These are phyloP conservation scores for Dicentrarchus labrax DNA, from an alignment of 2,113 vertebrate species.

Conservation along the genomic window DNA sequence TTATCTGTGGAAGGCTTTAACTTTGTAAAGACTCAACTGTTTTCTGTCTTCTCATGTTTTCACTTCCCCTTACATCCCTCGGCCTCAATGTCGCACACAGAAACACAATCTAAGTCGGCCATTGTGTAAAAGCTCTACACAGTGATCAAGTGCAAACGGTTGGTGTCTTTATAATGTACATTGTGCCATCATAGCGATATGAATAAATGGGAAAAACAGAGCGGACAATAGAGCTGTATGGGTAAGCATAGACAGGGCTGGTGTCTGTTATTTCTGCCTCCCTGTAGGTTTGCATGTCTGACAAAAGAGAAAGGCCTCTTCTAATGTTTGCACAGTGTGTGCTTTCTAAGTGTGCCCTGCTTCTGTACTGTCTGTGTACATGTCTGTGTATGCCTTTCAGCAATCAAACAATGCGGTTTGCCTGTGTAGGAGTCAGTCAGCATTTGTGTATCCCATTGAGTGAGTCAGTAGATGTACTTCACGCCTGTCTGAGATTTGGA, in stretches of 20 bases:
- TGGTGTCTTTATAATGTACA: constrained; percentile 42
- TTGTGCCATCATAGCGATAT: constrained; percentile 36
- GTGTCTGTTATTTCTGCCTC: constrained; percentile 63
- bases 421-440: constrained; percentile 45
- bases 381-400: constrained; percentile 53
- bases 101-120: constrained; percentile 15
- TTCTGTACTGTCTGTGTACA: constrained; percentile 61
- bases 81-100: constrained; percentile 18
- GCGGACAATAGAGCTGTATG: constrained; percentile 51
- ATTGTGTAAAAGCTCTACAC: constrained; percentile 46
- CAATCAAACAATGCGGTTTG: constrained; percentile 64
- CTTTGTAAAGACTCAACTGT: constrained; percentile 26
- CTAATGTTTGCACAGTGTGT: constrained; percentile 64
- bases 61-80: constrained; percentile 40
- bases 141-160: constrained; percentile 31
- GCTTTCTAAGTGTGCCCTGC: constrained; percentile 50
- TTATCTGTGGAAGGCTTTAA: constrained; percentile 29
- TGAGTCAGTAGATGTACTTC: constrained; percentile 55
- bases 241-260: constrained; percentile 47
- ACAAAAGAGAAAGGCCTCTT: constrained; percentile 72
- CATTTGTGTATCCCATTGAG: constrained; percentile 32
- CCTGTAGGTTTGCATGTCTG: constrained; percentile 70
- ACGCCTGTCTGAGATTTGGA: constrained; percentile 63
- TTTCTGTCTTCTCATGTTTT: constrained; percentile 50
- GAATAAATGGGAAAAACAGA: constrained; percentile 39